Percentiles rank a stretch among this genome's conserved stretches.
Conservation (phyloP, 2,113 vertebrate genomes). For the Gracilinanus agilis region DNA sequence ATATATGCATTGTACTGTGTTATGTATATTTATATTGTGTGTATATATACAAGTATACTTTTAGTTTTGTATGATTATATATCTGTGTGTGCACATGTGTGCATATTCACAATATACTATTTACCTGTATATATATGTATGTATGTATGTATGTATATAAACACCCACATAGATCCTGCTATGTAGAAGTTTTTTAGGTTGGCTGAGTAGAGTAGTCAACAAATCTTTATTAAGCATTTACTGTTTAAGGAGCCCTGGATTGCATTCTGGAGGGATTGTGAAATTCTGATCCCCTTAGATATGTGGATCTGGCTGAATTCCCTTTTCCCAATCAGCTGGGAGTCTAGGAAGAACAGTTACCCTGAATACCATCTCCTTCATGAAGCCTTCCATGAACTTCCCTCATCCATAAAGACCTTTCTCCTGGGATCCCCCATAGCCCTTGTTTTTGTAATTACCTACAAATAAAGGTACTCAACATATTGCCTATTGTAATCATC, state of each 20-base stretch:
- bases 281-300: not conserved
- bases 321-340: not conserved
- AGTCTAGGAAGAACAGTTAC: not conserved
- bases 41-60: no score
- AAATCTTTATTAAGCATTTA: not conserved
- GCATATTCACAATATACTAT: no score
- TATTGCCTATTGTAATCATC: no score
- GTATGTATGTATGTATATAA: not conserved
- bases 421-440: not conserved
- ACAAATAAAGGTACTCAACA: no score
- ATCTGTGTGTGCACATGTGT: no score
- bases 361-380: not conserved
- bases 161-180: not conserved
- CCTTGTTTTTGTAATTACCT: not conserved
- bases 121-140: not conserved
- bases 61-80: no score
- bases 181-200: not conserved
- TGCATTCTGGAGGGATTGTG: not conserved
- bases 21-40: no score
- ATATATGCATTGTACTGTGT: not conserved
- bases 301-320: not conserved
- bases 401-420: not conserved
- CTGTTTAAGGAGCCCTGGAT: not conserved
- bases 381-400: not conserved
- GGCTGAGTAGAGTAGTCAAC: not conserved